phyloP scores from a whole-genome alignment of 2,888 invertebrate genomes.

The Watsonalla cultraria region DNA sequence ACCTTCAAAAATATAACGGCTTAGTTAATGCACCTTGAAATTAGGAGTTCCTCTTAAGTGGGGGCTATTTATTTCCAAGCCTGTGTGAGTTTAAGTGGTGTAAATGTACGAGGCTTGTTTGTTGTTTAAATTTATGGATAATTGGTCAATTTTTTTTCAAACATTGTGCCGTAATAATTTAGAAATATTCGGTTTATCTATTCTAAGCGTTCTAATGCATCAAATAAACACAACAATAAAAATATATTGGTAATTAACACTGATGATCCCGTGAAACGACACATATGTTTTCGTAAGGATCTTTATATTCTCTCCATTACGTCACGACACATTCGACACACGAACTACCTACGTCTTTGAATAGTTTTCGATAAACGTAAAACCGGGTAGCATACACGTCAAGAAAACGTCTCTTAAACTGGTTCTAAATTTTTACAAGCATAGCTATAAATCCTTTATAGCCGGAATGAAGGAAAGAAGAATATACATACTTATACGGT shows the following conservation, averaged over 20 bases:
- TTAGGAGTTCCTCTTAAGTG: background rate
- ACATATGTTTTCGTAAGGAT: conserved; percentile 27
- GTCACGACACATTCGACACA: conserved; percentile 8
- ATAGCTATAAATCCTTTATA: background rate
- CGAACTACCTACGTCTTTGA: conserved; percentile 6
- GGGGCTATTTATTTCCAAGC: background rate
- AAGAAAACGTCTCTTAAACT: background rate
- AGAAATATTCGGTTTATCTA: no score
- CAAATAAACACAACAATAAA: background rate
- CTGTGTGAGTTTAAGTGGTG: no score
- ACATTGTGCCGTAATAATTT: no score
- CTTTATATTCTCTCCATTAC: conserved; percentile 26
- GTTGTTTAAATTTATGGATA: no score
- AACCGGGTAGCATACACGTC: background rate
- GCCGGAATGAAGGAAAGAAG: background rate
- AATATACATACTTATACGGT: background rate
- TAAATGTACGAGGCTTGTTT: no score
- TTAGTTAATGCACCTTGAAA: background rate
- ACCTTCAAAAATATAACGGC: background rate
- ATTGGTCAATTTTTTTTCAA: no score
- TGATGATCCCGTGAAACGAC: conserved; percentile 27
- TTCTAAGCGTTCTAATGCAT: no score
- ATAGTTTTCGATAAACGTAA: conserved; percentile 20
- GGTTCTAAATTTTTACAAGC: background rate
- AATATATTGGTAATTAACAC: conserved; percentile 34